Evolutionary conservation across 2,797 vertebrate genomes (phyloP).

Genomic region (Xerus rutilus): DNA sequence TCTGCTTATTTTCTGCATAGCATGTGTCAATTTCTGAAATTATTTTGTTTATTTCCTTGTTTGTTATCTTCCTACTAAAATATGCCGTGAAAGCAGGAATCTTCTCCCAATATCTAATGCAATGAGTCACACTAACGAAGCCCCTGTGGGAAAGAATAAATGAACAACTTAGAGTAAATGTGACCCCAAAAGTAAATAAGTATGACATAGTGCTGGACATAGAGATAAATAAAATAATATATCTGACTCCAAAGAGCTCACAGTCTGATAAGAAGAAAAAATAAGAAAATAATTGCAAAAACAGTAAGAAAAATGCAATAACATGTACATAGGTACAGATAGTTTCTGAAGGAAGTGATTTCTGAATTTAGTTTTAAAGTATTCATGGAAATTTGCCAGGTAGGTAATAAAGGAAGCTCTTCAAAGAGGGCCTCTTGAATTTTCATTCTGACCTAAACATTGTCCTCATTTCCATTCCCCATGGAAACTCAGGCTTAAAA

Average conservation of each 20-base stretch:
- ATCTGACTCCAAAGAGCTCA: neutral
- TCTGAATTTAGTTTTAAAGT: conserved; percentile 60
- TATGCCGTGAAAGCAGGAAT: neutral
- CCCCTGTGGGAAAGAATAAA: neutral
- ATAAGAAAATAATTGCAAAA: neutral
- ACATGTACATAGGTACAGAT: neutral
- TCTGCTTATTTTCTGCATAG: neutral
- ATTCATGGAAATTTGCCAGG: conserved; percentile 12
- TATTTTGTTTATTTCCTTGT: neutral
- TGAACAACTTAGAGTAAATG: neutral
- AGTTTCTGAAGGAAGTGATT: conserved; percentile 27
- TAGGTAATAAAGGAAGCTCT: conserved; percentile 20
- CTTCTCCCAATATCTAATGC: neutral
- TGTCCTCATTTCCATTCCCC: neutral
- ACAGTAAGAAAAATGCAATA: neutral
- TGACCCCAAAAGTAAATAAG: neutral
- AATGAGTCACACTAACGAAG: neutral
- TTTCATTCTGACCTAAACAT: neutral
- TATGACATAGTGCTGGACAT: neutral
- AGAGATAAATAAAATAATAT: neutral
- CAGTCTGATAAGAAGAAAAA: neutral
- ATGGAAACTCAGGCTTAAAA: conserved; percentile 28
- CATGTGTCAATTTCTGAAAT: neutral
- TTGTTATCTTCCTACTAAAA: neutral
- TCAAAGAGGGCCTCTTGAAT: neutral